These are phyloP conservation scores for Pogonomyrmex californicus DNA, from an alignment of 1,140 invertebrate genomes.

Conservation along the genomic window DNA sequence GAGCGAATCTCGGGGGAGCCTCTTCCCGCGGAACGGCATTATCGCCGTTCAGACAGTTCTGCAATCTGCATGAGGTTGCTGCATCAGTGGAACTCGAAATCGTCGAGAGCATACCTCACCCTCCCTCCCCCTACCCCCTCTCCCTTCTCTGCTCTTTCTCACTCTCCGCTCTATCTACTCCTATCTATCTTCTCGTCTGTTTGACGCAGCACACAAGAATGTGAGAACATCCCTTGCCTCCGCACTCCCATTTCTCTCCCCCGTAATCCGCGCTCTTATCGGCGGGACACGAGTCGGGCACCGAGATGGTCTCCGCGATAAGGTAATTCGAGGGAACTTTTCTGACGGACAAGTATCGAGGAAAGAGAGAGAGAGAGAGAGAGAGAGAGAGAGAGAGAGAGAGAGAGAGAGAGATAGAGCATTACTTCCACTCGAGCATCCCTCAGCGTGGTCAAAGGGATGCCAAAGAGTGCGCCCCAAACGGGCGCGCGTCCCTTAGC, in stretches of 20 bases:
- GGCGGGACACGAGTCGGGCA: constrained; percentile 5
- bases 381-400: no score
- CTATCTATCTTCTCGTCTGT: neutral
- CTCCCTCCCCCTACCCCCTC: no score
- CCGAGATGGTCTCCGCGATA: constrained; percentile 40
- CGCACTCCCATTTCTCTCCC: constrained; percentile 12
- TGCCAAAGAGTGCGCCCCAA: neutral
- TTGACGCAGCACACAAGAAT: constrained; percentile 33
- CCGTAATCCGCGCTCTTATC: constrained; percentile 48
- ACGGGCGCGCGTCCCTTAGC: constrained; percentile 3
- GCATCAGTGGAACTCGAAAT: constrained; percentile 49
- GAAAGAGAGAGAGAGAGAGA: neutral
- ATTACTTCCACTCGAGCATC: constrained; percentile 28
- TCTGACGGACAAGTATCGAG: constrained; percentile 41
- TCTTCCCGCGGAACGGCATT: constrained; percentile 36
- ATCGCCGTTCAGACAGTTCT: constrained; percentile 35
- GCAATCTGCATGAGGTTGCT: constrained; percentile 55
- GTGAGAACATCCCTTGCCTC: neutral
- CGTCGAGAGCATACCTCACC: constrained; percentile 30
- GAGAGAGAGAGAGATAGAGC: no score
- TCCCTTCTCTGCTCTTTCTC: neutral
- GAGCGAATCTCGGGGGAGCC: constrained; percentile 25
- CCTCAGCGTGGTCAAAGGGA: constrained; percentile 45
- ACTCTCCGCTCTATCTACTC: no score
- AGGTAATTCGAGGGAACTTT: constrained; percentile 51